phyloP scores from a whole-genome alignment of 92 coral and sea anemone genomes.

The Siderastrea siderea region DNA sequence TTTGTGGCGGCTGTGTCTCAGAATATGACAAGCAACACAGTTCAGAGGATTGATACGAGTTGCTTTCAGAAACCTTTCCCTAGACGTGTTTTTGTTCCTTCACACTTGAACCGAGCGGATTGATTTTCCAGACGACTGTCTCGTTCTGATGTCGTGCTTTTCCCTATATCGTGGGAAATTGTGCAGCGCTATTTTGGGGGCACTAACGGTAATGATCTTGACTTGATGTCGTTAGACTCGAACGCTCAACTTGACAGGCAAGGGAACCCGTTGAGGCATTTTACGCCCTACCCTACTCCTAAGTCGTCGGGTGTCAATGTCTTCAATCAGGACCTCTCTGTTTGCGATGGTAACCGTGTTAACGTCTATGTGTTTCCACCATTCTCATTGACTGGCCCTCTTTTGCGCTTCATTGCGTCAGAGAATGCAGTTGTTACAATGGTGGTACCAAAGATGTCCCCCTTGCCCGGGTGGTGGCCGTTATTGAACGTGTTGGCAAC shows the following conservation, averaged over 20 bases:
- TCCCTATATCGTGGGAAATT: slow-evolving; percentile 27
- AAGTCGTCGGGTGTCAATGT: slow-evolving; percentile 43
- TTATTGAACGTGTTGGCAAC: slow-evolving; percentile 28
- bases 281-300: slow-evolving; percentile 46
- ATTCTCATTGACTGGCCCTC: slow-evolving; percentile 37
- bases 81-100: slow-evolving; percentile 53
- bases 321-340: slow-evolving; percentile 45
- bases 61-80: neutral
- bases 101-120: slow-evolving; percentile 58
- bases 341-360: slow-evolving; percentile 14
- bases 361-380: slow-evolving; percentile 56
- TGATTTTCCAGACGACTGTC: slow-evolving; percentile 63
- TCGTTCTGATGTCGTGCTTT: slow-evolving; percentile 31
- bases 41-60: too few relatives aligned
- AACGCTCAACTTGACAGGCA: slow-evolving; percentile 40
- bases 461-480: slow-evolving; percentile 59
- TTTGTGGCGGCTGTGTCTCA: too few relatives aligned
- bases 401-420: slow-evolving; percentile 37
- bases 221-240: slow-evolving; percentile 64
- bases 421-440: slow-evolving; percentile 25
- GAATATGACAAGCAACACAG: too few relatives aligned
- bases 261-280: slow-evolving; percentile 37
- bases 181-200: slow-evolving; percentile 58
- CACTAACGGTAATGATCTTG: slow-evolving; percentile 53
- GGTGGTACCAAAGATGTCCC: slow-evolving; percentile 36